These are phyloP conservation scores for Rynchops niger DNA, from an alignment of 2,113 vertebrate genomes.

Conservation along the genomic window DNA sequence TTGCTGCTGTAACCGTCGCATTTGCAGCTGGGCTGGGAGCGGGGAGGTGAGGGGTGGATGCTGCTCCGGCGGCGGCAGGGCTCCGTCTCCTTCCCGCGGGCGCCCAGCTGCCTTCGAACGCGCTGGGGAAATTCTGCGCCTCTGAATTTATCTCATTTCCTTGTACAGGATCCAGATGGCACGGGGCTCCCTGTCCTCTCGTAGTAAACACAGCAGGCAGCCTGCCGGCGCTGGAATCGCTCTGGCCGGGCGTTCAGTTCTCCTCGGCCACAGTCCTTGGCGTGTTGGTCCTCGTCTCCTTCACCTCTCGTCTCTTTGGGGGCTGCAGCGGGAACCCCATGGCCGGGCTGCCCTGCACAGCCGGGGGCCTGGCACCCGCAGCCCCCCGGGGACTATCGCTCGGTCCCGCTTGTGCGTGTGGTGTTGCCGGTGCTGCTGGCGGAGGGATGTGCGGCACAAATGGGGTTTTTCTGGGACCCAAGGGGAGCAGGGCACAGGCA, in stretches of 20 bases:
- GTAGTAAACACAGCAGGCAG: neutral
- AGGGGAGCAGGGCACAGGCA: neutral
- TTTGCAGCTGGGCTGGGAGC: neutral
- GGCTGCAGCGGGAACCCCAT: neutral
- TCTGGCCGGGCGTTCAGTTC: neutral
- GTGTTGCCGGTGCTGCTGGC: neutral
- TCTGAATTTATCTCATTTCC: neutral
- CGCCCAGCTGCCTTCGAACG: neutral
- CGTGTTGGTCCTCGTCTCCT: neutral
- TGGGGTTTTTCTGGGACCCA: neutral
- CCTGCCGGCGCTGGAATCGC: neutral
- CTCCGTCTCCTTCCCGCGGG: neutral
- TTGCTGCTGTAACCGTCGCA: neutral
- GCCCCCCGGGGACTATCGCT: fast-evolving
- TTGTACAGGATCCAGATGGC: slow-evolving; percentile 8
- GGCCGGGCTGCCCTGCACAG: neutral
- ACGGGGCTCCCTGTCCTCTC: neutral
- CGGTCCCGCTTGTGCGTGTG: fast-evolving
- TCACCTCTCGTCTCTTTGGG: neutral
- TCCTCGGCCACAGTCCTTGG: neutral
- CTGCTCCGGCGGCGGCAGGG: neutral
- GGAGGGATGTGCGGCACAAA: neutral
- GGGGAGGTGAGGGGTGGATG: neutral
- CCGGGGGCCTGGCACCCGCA: neutral
- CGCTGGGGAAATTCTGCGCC: neutral